Base-by-base conservation (phyloP, 2,888 invertebrate genomes). In the Helobdella robusta region DNA sequence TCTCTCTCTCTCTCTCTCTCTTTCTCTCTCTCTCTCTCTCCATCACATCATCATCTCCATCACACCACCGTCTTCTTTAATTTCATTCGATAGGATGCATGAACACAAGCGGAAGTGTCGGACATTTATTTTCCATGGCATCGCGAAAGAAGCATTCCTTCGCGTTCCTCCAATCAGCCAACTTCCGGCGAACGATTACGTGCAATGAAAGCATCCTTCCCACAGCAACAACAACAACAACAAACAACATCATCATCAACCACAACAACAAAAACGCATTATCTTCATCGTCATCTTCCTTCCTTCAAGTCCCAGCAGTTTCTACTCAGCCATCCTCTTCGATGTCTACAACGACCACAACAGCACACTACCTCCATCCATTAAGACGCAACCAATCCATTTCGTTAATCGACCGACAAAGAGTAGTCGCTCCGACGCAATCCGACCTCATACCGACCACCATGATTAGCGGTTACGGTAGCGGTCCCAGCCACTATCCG, bases 71-170 rank as follows among this genome's bases (percentile, higher is more conserved):
- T n/a, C n/a, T n/a, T n/a, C n/a, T n/a, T n/a, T n/a, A n/a, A n/a
- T n/a, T n/a, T n/a, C n/a, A n/a, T n/a, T n/a, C n/a, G n/a, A n/a
- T n/a, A n/a, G n/a, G n/a, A n/a, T 32, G 50, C 48, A 62, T 62
- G 23, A 62, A 62, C 48, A 62, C 48, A 48, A 62, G 62, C 35
- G 62, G 48, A 25, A 62, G 62, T 35, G 50, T 32, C 18, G 62
- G 62, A 32, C 62, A 62, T 35, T 30, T 62, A 50, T 62, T 62
- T 50, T 48, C 62, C 28, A 20, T 62, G 62, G 62, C 62, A 18
- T 62, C 62, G 11, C 28, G 46, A 34, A 62, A 62, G 50, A 62
- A 62, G 44, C 40, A 62, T 32, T 50, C 50, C 20, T 50, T 62
- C 25, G 62, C 62, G 15, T 62, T 62, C 50, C 50, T 62, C 6